These are phyloP conservation scores for Slavum lentiscoides DNA, from an alignment of 2,888 invertebrate species.

Conservation along the genomic window DNA sequence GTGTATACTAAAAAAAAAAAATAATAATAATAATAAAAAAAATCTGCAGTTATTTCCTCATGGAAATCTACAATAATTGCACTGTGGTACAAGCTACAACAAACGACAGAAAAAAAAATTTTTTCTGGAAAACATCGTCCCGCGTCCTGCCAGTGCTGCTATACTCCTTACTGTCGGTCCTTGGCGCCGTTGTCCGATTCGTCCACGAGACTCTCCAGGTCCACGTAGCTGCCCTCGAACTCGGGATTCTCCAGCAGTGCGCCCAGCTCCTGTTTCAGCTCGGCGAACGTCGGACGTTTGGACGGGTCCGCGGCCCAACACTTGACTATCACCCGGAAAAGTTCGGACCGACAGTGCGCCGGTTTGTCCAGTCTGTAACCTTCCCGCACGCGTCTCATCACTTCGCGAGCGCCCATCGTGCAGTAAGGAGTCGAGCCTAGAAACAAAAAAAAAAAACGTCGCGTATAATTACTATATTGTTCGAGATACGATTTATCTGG, in stretches of 20 bases:
- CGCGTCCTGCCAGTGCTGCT: no score
- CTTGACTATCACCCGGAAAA: constrained; percentile 68
- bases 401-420: constrained; percentile 81
- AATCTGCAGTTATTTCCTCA: no score
- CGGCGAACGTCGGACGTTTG: constrained; percentile 73
- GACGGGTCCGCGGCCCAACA: constrained; percentile 72
- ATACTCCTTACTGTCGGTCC: constrained; percentile 7
- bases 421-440: constrained; percentile 83
- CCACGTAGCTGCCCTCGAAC: constrained; percentile 70
- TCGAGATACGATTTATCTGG: no score
- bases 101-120: no score
- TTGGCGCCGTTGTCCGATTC: constrained; percentile 43
- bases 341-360: constrained; percentile 74
- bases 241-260: constrained; percentile 67
- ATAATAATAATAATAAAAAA: no score
- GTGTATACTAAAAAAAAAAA: no score
- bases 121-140: not conserved
- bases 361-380: constrained; percentile 79
- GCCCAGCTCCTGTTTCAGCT: constrained; percentile 66
- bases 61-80: no score
- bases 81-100: no score
- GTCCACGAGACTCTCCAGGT: constrained; percentile 69
- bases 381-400: constrained; percentile 77
- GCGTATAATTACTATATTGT: no score
- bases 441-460: not conserved